Conservation (phyloP, 2,797 vertebrate genomes). For the Argya squamiceps region DNA sequence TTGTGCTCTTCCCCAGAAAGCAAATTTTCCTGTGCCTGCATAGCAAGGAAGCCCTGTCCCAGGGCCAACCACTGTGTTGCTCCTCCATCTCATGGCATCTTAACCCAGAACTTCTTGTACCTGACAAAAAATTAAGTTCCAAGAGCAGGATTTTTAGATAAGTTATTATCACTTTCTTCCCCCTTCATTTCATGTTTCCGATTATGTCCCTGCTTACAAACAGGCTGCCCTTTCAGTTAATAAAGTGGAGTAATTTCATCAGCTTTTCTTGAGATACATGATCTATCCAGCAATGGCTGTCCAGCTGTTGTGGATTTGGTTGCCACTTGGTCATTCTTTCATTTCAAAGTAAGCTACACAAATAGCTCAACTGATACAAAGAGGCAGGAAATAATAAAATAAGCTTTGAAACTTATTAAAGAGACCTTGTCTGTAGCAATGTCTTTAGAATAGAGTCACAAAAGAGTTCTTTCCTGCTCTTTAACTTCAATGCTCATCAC, state of each 20-base stretch:
- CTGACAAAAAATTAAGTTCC: not conserved
- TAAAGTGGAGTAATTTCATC: not conserved
- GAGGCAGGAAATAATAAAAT: not conserved
- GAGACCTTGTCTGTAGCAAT: not conserved
- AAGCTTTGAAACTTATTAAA: not conserved
- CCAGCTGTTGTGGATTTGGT: not conserved
- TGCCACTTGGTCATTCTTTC: not conserved
- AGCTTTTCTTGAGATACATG: not conserved
- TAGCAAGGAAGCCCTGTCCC: not conserved
- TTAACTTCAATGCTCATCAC: not conserved
- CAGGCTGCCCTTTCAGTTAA: not conserved
- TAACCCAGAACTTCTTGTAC: not conserved
- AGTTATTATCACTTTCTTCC: not conserved
- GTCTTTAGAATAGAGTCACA: not conserved
- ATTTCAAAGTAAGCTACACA: not conserved
- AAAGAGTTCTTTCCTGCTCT: not conserved
- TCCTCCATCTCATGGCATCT: not conserved
- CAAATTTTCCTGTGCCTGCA: not conserved
- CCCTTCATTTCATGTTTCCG: not conserved
- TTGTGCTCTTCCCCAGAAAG: not conserved
- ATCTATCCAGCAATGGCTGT: not conserved
- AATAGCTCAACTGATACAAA: not conserved
- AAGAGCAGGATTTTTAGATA: not conserved
- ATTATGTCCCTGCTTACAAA: not conserved
- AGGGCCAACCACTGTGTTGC: accelerated